Percentiles rank a stretch among this genome's conserved stretches.
phyloP scores from a whole-genome alignment of 2,888 invertebrate genomes.

The Sphecodes monilicornis region DNA sequence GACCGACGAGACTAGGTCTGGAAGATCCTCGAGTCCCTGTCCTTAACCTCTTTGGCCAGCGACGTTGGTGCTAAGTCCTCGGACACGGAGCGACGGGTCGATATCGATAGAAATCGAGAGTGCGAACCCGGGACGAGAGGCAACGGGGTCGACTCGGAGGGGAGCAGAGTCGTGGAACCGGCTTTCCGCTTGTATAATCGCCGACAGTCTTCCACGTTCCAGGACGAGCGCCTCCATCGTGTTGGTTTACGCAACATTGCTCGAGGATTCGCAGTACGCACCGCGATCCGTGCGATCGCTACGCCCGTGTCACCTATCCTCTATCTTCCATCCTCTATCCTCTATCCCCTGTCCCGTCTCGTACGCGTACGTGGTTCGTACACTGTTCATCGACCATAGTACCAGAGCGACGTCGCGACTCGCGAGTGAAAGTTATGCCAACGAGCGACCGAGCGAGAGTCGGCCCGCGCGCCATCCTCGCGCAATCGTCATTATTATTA shows the following conservation, averaged over 20 bases:
- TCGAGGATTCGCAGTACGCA: constrained; percentile 39
- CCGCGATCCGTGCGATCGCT: constrained; percentile 26
- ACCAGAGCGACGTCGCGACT: constrained; percentile 49
- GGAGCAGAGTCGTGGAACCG: constrained; percentile 32
- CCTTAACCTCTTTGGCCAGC: neutral
- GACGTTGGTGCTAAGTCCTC: neutral
- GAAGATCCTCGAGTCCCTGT: neutral
- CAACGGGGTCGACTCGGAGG: neutral
- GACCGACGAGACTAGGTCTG: too few relatives aligned
- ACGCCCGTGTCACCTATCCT: neutral
- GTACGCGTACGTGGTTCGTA: neutral
- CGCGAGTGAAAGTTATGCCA: constrained; percentile 74
- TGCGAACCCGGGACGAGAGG: neutral
- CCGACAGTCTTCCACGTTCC: constrained; percentile 64
- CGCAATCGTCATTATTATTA: constrained; percentile 4
- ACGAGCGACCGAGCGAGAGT: neutral
- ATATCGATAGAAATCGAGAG: constrained; percentile 5
- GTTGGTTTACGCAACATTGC: constrained; percentile 66
- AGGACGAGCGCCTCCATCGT: constrained; percentile 36
- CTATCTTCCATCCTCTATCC: neutral
- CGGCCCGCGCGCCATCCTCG: neutral
- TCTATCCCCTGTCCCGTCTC: neutral
- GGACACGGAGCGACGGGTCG: neutral
- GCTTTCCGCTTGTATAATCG: constrained; percentile 58
- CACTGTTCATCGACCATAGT: neutral